These are phyloP conservation scores for Ypsolopha sequella DNA, from an alignment of 2,888 invertebrate species.

Conservation along the genomic window DNA sequence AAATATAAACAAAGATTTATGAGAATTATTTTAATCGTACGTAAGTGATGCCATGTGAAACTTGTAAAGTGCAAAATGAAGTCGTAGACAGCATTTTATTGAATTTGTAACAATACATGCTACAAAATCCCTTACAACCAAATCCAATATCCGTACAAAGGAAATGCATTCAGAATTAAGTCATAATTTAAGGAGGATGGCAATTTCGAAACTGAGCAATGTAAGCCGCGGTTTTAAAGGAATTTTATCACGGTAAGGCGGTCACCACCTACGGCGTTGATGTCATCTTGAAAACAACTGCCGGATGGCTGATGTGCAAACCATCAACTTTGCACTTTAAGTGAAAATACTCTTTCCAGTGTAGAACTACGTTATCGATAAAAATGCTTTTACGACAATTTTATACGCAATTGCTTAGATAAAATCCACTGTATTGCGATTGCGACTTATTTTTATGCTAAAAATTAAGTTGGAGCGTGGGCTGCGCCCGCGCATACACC, in stretches of 20 bases:
- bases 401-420: conserved; percentile 36
- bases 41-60: not conserved
- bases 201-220: conserved; percentile 50
- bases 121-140: conserved; percentile 40
- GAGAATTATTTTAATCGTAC: not conserved
- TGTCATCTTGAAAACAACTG: conserved; percentile 23
- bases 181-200: conserved; percentile 58
- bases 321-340: too few relatives aligned
- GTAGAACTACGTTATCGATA: too few relatives aligned
- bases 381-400: not conserved
- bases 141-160: conserved; percentile 41
- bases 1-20: not conserved
- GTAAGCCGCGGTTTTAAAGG: conserved; percentile 27
- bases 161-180: conserved; percentile 52
- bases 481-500: conserved; percentile 31
- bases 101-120: conserved; percentile 14
- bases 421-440: conserved; percentile 35
- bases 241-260: conserved; percentile 34
- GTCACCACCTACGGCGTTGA: conserved; percentile 53
- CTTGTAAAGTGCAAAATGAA: not conserved
- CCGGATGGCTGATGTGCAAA: not conserved
- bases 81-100: not conserved
- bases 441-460: conserved; percentile 37
- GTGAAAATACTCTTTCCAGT: not conserved
- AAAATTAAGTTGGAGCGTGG: conserved; percentile 50